Evolutionary conservation across 1,140 invertebrate species (phyloP).

Genomic region (Drosophila kanapiae): DNA sequence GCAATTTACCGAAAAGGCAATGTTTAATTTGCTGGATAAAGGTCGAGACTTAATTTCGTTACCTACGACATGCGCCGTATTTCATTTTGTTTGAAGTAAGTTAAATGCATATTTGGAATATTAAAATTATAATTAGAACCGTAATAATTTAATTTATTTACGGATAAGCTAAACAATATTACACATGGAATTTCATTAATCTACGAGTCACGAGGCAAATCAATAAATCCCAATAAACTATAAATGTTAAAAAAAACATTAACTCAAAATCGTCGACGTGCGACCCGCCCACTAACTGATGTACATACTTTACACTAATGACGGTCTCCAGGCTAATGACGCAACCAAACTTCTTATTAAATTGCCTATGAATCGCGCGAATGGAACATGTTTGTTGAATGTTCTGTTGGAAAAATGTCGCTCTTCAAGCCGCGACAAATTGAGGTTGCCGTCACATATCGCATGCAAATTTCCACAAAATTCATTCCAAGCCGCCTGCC

Average conservation of each 20-base stretch:
- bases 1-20: constrained; percentile 4
- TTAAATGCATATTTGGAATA: constrained; percentile 4
- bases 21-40: constrained; percentile 4
- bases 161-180: too few species aligned
- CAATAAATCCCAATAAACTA: neutral
- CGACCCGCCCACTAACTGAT: constrained; percentile 43
- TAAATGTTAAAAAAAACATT: neutral
- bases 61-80: neutral
- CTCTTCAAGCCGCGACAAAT: constrained; percentile 43
- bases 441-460: constrained; percentile 52
- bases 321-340: constrained; percentile 58
- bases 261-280: constrained; percentile 3
- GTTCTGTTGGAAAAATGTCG: constrained; percentile 7
- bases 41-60: neutral
- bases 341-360: constrained; percentile 43
- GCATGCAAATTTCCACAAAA: constrained; percentile 50
- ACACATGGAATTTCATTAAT: neutral
- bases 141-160: neutral
- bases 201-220: neutral
- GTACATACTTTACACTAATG: constrained; percentile 62
- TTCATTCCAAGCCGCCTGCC: constrained; percentile 22
- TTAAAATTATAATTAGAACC: neutral
- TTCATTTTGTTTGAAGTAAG: neutral
- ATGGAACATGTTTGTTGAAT: constrained; percentile 31
- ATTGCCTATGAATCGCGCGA: constrained; percentile 45